Conservation (phyloP, 2,888 invertebrate species). For the Drosophila anceps region DNA sequence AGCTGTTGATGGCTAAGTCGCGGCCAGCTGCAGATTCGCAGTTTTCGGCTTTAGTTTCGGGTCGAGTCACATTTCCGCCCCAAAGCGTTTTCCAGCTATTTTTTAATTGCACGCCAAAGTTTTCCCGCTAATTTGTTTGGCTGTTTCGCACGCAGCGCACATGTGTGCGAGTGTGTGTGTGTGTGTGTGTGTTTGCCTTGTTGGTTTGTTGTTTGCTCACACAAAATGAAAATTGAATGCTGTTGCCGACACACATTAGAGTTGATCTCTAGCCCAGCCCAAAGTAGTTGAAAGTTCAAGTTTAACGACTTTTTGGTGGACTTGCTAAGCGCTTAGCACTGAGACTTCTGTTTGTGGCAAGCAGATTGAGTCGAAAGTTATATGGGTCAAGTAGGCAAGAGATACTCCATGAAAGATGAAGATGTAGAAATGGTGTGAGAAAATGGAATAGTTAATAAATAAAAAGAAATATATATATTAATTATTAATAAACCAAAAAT, state of each 20-base stretch:
- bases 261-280: conserved; percentile 33
- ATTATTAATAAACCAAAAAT: no score
- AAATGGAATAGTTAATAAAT: neutral
- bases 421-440: no score
- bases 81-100: conserved; percentile 39
- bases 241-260: conserved; percentile 54
- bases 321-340: conserved; percentile 16
- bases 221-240: conserved; percentile 66
- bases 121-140: conserved; percentile 76
- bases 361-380: conserved; percentile 25
- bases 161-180: neutral
- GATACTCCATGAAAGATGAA: neutral
- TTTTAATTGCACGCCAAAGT: conserved; percentile 69
- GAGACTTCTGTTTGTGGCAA: conserved; percentile 19
- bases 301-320: conserved; percentile 55
- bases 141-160: conserved; percentile 39
- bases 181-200: neutral
- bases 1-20: conserved; percentile 16
- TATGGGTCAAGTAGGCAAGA: conserved; percentile 7
- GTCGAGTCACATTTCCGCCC: conserved; percentile 20
- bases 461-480: neutral
- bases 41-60: conserved; percentile 8
- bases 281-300: conserved; percentile 45
- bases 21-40: conserved; percentile 29
- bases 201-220: conserved; percentile 19